Percentiles rank a stretch among this genome's conserved stretches.
Evolutionary conservation across 2,113 vertebrate genomes (phyloP).

Genomic region (rabbit (Oryctolagus cuniculus)): mOryCun1.1 NC_091435.1:151741501-151742000

Average conservation of each 20-base stretch:
- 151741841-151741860: too few relatives aligned
- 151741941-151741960: not conserved
- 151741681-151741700: not conserved
- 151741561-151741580: too few relatives aligned
- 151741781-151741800: not conserved
- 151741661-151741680: not conserved
- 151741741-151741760: not conserved
- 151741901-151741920: not conserved
- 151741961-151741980: not conserved
- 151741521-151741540: too few relatives aligned
- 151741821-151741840: not conserved
- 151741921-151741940: not conserved
- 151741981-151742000: not conserved
- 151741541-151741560: too few relatives aligned
- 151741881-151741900: not conserved
- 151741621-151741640: too few relatives aligned
- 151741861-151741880: not conserved
- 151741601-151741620: too few relatives aligned
- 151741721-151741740: not conserved
- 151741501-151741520: too few relatives aligned
- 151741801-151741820: not conserved
- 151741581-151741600: too few relatives aligned
- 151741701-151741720: not conserved
- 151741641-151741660: constrained; percentile 1
- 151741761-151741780: not conserved